Conservation (phyloP, 2,888 invertebrate species). For the Seladonia tumulorum region DNA sequence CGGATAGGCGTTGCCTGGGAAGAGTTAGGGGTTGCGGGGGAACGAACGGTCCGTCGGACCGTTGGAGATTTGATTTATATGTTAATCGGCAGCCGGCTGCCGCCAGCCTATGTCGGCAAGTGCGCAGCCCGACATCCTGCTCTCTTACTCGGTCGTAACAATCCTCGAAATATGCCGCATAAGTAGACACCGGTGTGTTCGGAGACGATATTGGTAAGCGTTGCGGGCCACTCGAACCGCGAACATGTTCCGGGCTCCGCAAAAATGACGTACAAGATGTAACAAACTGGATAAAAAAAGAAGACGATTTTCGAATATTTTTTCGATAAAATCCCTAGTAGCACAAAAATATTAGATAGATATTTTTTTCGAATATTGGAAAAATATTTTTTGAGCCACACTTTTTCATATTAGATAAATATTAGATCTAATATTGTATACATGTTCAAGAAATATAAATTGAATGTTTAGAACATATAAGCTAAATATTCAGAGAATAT, state of each 20-base stretch:
- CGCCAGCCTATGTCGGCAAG: constrained; percentile 72
- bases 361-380: too few species aligned
- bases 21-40: not conserved
- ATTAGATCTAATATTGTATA: too few species aligned
- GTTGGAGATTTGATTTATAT: constrained; percentile 83
- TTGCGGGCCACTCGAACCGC: not conserved
- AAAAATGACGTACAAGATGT: not conserved
- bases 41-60: constrained; percentile 40
- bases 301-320: too few species aligned
- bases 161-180: constrained; percentile 70
- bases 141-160: constrained; percentile 65
- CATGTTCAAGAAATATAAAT: too few species aligned
- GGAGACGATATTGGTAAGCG: constrained; percentile 48
- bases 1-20: not conserved
- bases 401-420: too few species aligned
- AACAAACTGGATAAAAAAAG: too few species aligned
- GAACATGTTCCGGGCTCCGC: not conserved
- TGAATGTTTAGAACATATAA: too few species aligned
- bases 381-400: too few species aligned
- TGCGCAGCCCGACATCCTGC: constrained; percentile 60
- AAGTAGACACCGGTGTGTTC: constrained; percentile 58
- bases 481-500: too few species aligned
- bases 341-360: too few species aligned
- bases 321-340: too few species aligned
- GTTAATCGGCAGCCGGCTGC: constrained; percentile 79